Evolutionary conservation across 1,140 invertebrate genomes (phyloP), one percentile per base, ranked within the genome.

Genomic region (Planococcus citri): DNA sequence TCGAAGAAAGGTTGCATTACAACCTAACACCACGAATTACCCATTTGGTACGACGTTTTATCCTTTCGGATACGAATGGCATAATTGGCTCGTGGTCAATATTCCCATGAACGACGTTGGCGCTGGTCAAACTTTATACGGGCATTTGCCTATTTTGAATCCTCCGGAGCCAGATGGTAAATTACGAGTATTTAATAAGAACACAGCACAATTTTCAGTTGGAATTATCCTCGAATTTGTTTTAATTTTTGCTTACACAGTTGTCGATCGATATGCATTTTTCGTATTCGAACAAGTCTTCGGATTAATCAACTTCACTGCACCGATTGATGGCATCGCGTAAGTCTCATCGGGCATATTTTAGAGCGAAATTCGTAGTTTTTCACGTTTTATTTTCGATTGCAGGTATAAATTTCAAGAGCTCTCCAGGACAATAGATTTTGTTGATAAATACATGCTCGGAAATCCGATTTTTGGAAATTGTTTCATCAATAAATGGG

Each of bases 71-170:
- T 51, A 51, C n/a, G 41, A 51, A 51, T 51, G 41, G 41, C 41
- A 51, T 51, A 51, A 51, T 17, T 64, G 60, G 60, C 9, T 64
- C 9, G 60, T 64, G 3, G 60, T 64, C 12, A 64, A 64, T n/a
- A 64, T 64, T 8, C 60, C 60, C 9, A 27, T 3, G 4, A 64
- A 64, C 22, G 60, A 64, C 10, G 22, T 24, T 1, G 60, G n/a
- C 3, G 12, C 10, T 12, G 60, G 60, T 3, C 6, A 64, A 24
- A 24, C 3, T 4, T 24, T 64, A 24, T 51, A 51, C 17, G 2
- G 6, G n/a, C n/a, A 51, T 51, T 17, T 17, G 17, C 41, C 41
- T 9, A 33, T 33, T 33, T 12, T 33, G 12, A 33, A 33, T 33
- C 29, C 29, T 6, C 29, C 29, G 4, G 29, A 33, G 29, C 29